Conservation (phyloP, 2,113 vertebrate genomes). For the Pterophyllum scalare region DNA sequence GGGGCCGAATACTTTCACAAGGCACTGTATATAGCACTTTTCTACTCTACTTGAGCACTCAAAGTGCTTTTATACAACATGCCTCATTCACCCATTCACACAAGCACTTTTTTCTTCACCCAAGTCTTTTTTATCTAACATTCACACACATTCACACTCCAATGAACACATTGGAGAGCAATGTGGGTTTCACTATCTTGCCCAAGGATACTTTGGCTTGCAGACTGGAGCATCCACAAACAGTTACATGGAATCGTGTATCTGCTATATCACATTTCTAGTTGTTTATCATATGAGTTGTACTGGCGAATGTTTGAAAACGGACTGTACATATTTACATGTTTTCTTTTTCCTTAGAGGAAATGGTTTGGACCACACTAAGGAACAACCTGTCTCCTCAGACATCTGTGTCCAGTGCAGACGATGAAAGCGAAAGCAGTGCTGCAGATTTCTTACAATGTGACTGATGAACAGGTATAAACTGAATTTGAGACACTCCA, state of each 20-base stretch:
- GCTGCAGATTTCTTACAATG: constrained; percentile 89
- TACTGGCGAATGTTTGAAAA: background rate
- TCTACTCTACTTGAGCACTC: no score
- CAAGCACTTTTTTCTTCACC: no score
- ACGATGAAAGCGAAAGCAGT: constrained; percentile 80
- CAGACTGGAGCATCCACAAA: no score
- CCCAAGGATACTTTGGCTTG: no score
- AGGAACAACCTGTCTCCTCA: constrained; percentile 89
- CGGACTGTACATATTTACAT: background rate
- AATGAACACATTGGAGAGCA: no score
- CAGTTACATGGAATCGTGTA: background rate
- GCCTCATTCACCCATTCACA: no score
- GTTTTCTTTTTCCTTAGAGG: constrained; percentile 77
- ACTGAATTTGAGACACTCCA: fast-evolving
- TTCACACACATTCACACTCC: no score
- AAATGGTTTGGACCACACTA: constrained; percentile 92
- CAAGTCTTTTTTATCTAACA: no score
- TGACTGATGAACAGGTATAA: constrained; percentile 86
- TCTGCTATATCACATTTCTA: background rate
- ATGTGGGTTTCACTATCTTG: no score
- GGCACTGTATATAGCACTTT: no score
- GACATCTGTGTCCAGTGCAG: constrained; percentile 79
- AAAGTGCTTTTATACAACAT: no score
- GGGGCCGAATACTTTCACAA: no score
- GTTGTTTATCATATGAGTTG: background rate